Base-by-base conservation (phyloP, 2,888 invertebrate species). In the Andrena hattorfiana region DNA sequence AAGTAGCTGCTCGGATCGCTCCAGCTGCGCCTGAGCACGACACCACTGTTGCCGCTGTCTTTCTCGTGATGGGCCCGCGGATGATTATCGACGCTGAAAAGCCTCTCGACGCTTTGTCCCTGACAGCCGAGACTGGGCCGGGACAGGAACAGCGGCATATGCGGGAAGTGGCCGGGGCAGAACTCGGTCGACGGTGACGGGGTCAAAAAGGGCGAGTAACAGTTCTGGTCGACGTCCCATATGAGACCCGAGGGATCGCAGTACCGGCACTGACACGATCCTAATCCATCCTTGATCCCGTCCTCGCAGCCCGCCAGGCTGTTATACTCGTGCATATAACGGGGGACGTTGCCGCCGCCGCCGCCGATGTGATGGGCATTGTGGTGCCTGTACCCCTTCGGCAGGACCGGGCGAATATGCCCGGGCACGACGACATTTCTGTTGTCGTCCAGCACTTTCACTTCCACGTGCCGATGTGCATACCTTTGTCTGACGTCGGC, bases 181-280 rank as follows among this genome's bases (percentile, higher is more conserved):
- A 81, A 85, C 35, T 85, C 88, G 51, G 35, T 69, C 10, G 78
- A 62, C 2, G 95, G 93, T 10, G 78, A 62, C 2, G 95, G 93
- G 30, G 95, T 94, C 60, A 95, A 88, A 89, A 96, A 95, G 1
- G 95, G 95, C 13, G 95, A 95, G 87, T 95, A 95, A 86, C 95
- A 94, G 83, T 94, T 95, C 49, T 96, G 95, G 92, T 96, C 96
- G 20, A 96, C 95, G 93, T 97, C 97, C 97, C 97, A 97, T 86
- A 97, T 96, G 93, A 96, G 96, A 70, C 96, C 96, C 28, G 96
- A 95, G 0, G 97, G 97, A 92, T 97, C 97, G 94, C 97, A 97
- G 90, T 97, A 97, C 66, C 96, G 95, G 93, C 97, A 97, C 94
- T 97, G 97, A 94, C 97, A 97, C 81, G 89, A 73, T 4, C 90